These are phyloP conservation scores for Montipora capricornis DNA, from an alignment of 64 coral and sea anemone species.

Conservation along the genomic window DNA sequence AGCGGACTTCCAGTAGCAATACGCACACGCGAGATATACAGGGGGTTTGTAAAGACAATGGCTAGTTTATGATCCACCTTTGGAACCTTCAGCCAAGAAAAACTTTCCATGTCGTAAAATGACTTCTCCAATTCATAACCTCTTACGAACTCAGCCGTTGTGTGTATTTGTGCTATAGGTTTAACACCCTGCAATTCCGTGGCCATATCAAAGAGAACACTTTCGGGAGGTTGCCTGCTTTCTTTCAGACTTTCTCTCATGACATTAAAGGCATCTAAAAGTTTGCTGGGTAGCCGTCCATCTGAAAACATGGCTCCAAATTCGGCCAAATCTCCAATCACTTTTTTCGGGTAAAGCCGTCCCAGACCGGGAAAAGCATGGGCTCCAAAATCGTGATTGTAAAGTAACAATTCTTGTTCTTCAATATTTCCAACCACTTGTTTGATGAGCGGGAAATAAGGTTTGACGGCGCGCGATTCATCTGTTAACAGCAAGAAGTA, in stretches of 20 bases:
- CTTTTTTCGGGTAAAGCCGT: not conserved
- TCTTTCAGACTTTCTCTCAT: not conserved
- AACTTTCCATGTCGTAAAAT: slow-evolving; percentile 15
- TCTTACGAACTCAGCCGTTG: not conserved
- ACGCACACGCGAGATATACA: slow-evolving; percentile 10
- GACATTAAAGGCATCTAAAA: not conserved
- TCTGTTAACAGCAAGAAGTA: slow-evolving; percentile 27
- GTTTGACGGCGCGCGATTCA: not conserved
- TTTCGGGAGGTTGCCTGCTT: not conserved
- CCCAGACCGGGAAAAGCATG: not conserved
- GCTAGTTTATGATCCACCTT: slow-evolving; percentile 24
- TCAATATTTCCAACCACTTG: not conserved
- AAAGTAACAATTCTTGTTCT: not conserved
- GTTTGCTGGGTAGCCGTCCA: not conserved
- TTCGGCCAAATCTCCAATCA: slow-evolving; percentile 16
- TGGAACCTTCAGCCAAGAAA: slow-evolving; percentile 39
- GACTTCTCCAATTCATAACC: slow-evolving; percentile 31
- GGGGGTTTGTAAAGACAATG: slow-evolving; percentile 5
- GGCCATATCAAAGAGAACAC: not conserved
- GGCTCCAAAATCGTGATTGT: not conserved
- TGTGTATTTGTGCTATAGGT: not conserved
- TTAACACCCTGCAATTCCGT: not conserved
- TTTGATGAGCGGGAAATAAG: slow-evolving; percentile 35
- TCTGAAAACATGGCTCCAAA: slow-evolving; percentile 44
- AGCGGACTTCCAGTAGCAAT: slow-evolving; percentile 31